Percentiles rank a stretch among this genome's conserved stretches.
Evolutionary conservation across 2,113 vertebrate species (phyloP).

Genomic region (Sarotherodon lohbergeri): DNA sequence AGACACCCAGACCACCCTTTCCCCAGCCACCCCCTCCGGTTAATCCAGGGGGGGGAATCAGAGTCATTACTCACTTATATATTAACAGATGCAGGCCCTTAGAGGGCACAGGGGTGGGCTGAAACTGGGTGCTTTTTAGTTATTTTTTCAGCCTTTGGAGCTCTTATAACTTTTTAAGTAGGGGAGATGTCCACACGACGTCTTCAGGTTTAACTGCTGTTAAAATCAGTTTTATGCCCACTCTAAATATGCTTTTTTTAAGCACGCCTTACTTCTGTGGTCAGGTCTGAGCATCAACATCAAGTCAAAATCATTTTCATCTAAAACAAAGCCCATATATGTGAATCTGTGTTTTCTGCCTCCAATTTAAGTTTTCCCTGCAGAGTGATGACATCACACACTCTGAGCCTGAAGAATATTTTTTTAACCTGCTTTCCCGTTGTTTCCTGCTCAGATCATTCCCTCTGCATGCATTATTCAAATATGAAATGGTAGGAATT

Average conservation of each 20-base stretch:
- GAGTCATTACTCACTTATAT: neutral
- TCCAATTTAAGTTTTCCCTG: neutral
- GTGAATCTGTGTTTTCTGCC: neutral
- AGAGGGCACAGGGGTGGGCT: neutral
- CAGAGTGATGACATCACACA: neutral
- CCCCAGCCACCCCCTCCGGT: fast-evolving
- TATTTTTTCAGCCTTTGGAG: neutral
- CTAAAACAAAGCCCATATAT: fast-evolving
- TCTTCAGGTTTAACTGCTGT: neutral
- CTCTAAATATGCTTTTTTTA: neutral
- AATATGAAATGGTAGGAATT: neutral
- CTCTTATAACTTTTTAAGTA: fast-evolving
- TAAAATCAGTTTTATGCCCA: neutral
- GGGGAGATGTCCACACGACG: neutral
- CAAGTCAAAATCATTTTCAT: neutral
- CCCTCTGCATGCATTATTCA: fast-evolving
- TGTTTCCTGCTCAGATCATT: neutral
- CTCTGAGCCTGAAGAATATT: neutral
- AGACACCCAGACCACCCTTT: neutral
- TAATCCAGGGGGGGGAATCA: neutral
- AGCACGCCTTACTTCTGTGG: neutral
- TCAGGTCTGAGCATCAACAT: neutral
- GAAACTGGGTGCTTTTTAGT: neutral
- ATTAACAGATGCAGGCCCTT: fast-evolving
- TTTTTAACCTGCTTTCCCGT: neutral